Percentiles rank a stretch among this genome's conserved stretches.
Evolutionary conservation across 1,140 invertebrate genomes (phyloP).

Genomic region (Drepana arcuata): DNA sequence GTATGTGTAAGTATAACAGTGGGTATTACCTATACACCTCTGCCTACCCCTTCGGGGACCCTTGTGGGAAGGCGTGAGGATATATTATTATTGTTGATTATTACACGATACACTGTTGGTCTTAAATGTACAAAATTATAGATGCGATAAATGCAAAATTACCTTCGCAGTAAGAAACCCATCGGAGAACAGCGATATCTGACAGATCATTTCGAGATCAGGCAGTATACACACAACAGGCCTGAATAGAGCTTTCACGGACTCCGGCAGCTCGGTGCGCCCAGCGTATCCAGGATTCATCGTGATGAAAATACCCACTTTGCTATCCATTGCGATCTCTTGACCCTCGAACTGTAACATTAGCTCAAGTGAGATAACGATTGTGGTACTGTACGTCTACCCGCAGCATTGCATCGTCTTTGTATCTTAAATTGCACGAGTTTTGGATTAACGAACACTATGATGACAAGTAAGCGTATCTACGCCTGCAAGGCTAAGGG

Average conservation of each 20-base stretch:
- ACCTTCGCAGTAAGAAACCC: constrained; percentile 90
- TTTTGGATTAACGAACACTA: too few relatives aligned
- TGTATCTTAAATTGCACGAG: too few relatives aligned
- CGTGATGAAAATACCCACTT: constrained; percentile 93
- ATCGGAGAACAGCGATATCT: constrained; percentile 93
- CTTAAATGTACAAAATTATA: neutral
- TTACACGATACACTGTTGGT: neutral
- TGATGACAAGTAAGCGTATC: too few relatives aligned
- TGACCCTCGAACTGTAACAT: constrained; percentile 87
- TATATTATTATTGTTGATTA: too few relatives aligned
- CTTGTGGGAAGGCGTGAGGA: too few relatives aligned
- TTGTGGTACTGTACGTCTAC: too few relatives aligned
- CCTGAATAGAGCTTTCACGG: constrained; percentile 90
- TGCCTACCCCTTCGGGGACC: too few relatives aligned
- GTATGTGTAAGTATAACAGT: too few relatives aligned
- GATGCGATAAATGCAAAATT: constrained; percentile 5
- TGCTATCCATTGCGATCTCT: constrained; percentile 85
- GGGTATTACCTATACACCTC: too few relatives aligned
- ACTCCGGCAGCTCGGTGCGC: constrained; percentile 90
- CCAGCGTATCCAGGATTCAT: constrained; percentile 96
- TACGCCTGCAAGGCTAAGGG: too few relatives aligned
- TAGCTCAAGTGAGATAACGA: too few relatives aligned
- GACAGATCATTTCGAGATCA: constrained; percentile 91
- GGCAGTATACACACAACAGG: constrained; percentile 92
- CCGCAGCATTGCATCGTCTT: too few relatives aligned